Conservation (phyloP, 1,140 invertebrate species). For the Macrotrachela quadricornifera region DNA sequence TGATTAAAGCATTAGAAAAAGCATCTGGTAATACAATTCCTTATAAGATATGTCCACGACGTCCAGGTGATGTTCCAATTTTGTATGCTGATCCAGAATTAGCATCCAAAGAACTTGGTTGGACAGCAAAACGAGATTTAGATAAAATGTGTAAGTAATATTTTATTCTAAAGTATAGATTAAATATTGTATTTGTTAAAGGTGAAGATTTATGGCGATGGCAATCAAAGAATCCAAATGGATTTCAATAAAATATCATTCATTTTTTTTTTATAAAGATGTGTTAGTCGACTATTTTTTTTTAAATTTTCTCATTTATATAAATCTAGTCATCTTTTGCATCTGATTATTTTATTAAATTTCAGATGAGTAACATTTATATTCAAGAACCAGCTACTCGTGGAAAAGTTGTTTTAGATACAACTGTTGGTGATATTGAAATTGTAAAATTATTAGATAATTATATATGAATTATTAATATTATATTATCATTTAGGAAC, state of each 20-base stretch:
- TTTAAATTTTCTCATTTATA: no score
- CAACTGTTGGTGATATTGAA: background rate
- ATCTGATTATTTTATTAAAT: background rate
- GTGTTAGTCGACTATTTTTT: no score
- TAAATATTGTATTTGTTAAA: no score
- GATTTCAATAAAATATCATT: constrained; percentile 16
- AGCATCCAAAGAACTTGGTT: constrained; percentile 52
- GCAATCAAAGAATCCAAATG: constrained; percentile 61
- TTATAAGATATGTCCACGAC: constrained; percentile 38
- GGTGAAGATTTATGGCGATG: constrained; percentile 63
- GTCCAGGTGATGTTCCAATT: constrained; percentile 61
- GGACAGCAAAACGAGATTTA: constrained; percentile 53
- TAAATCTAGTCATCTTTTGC: no score
- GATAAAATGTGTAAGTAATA: constrained; percentile 57
- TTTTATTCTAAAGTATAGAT: no score
- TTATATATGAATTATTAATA: no score
- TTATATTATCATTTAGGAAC: constrained; percentile 34
- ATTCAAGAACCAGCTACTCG: constrained; percentile 4
- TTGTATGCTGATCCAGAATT: constrained; percentile 60
- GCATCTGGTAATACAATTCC: constrained; percentile 44
- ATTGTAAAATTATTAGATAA: no score
- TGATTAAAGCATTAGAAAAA: constrained; percentile 58
- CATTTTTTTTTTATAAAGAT: no score
- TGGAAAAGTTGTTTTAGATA: background rate
- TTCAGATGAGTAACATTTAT: constrained; percentile 7